Evolutionary conservation across 2,888 invertebrate species (phyloP), one percentile per base, ranked within the genome.

Genomic region (Agonopterix subpropinquella): DNA sequence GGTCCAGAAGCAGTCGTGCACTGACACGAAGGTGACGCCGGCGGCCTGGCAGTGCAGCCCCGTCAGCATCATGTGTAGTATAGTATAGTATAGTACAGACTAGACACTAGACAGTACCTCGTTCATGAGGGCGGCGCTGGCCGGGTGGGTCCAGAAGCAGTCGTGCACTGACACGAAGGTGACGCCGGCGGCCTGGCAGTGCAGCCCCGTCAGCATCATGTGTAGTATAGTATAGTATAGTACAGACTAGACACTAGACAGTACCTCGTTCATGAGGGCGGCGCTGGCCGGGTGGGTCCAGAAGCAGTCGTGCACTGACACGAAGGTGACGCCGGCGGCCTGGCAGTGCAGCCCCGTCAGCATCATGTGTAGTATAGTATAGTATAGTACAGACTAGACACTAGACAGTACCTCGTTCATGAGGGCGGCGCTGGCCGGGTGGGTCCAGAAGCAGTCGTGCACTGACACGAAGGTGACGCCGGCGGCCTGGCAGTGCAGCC

Each of bases 31-130:
- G 43, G 96, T 94, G 48, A 98, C 89, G 1, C 94, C 96, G 5
- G 89, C 89, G 36, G 94, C 91, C 80, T 95, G 94, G 70, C 96
- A 96, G 80, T 93, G 90, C 63, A 99, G 89, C 8, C 98, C 95
- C 2, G 99, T 99, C 56, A 99, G 90, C 98, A 99, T 99, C 99
- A 99, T 99, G 86, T 99, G 99, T n/a, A n/a, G n/a, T n/a, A n/a
- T n/a, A n/a, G n/a, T n/a, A n/a, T n/a, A n/a, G n/a, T 18, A 18
- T 18, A 28, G 28, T 28, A 28, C 7, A 28, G 28, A 28, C 28
- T 28, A 28, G 28, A 39, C 39, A 39, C 10, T 39, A 39, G 39
- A n/a, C 9, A 39, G 39, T 39, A 96, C 96, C 91, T 92, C 91
- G 79, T 97, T 99, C 97, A 99, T 96, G 44, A 88, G 81, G 51